Base-by-base conservation (phyloP, 2,888 invertebrate genomes). In the Thecophora atra region DNA sequence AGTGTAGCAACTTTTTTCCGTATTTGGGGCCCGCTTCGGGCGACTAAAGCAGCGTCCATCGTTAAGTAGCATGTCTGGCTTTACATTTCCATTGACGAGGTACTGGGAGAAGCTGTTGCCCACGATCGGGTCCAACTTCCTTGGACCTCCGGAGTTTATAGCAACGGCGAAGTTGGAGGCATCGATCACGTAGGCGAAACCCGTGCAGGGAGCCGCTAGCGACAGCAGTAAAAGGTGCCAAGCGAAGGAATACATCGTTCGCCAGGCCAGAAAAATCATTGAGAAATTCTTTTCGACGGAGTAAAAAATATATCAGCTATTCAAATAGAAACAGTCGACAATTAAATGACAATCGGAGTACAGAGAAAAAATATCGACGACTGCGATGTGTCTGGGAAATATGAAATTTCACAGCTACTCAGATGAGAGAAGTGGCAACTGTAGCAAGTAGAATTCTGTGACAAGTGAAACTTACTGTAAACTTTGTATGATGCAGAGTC, bases 401-500 rank as follows among this genome's bases (percentile, higher is more conserved):
- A 3, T 28, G 58, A 58, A 7, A 58, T 7, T n/a, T 47, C 58
- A 24, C 1, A 28, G 0, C 13, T 30, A n/a, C 2, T 37, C 7
- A 8, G 37, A 37, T 37, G 37, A 37, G 37, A 37, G 11, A 37
- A 37, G 37, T 37, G 11, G 37, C 1, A 6, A 58, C 26, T 8
- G 8, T 26, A 28, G 28, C 28, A 58, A 13, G 5, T 21, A 21
- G 13, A 58, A n/a, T n/a, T n/a, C n/a, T n/a, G n/a, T n/a, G n/a
- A n/a, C n/a, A n/a, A n/a, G n/a, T n/a, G n/a, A n/a, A n/a, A n/a
- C 58, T 58, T 80, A 87, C 87, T 87, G 80, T 87, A 87, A 76
- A 85, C 82, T 85, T 87, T 87, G 81, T 85, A 87, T 76, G 86
- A 85, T 74, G 86, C 86, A 82, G 84, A 84, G 74, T 84, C 85